Percentiles rank a stretch among this genome's conserved stretches.
phyloP scores from a whole-genome alignment of 2,888 invertebrate genomes.

The Laspeyria flexula region DNA sequence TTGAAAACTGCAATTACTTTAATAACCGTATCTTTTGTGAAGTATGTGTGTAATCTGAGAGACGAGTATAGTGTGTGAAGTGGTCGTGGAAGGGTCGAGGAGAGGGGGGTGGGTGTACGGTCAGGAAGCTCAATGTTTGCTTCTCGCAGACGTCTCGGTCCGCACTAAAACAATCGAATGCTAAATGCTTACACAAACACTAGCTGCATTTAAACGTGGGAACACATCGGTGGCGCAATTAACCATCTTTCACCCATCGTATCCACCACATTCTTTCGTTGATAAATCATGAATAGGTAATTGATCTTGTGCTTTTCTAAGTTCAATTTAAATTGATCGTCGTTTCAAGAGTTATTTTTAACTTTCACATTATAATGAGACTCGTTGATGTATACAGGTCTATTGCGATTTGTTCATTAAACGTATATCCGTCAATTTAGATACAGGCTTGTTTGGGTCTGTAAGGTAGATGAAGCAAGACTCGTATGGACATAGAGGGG shows the following conservation, averaged over 20 bases:
- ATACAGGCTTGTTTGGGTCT: conserved; percentile 12
- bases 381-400: background rate
- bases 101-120: conserved; percentile 39
- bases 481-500: conserved; percentile 53
- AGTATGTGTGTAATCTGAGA: conserved; percentile 25
- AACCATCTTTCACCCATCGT: conserved; percentile 66
- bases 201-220: conserved; percentile 83
- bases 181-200: conserved; percentile 83
- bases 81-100: conserved; percentile 26
- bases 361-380: background rate
- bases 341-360: background rate
- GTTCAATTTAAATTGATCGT: background rate
- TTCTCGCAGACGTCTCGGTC: conserved; percentile 77
- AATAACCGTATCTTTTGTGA: conserved; percentile 33
- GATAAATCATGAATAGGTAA: conserved; percentile 28
- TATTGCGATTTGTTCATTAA: background rate
- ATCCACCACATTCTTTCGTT: conserved; percentile 59
- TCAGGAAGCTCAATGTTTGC: conserved; percentile 79
- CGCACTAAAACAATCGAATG: conserved; percentile 86
- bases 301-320: conserved; percentile 1
- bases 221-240: conserved; percentile 81
- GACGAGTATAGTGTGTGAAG: conserved; percentile 23
- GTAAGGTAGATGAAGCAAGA: conserved; percentile 47
- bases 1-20: conserved; percentile 24
- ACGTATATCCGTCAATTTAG: conserved; percentile 22